Conservation (phyloP, 2,888 invertebrate species). For the Meganola albula region DNA sequence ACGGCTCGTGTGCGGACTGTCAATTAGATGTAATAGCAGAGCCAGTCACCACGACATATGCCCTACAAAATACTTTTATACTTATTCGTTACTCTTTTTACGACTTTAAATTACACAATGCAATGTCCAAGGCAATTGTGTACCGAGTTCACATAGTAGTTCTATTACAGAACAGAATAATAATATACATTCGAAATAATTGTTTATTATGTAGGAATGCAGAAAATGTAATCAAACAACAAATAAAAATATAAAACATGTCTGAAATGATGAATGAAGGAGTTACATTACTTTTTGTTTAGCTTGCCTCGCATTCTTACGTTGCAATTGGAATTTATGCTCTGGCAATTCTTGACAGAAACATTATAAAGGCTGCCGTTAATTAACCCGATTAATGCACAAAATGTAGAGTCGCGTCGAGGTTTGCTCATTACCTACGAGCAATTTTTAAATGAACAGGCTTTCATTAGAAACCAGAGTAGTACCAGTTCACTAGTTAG, state of each 20-base stretch:
- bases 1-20: constrained; percentile 56
- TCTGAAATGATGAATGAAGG: constrained; percentile 7
- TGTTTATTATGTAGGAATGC: no score
- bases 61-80: constrained; percentile 54
- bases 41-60: constrained; percentile 57
- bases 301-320: constrained; percentile 11
- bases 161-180: constrained; percentile 12
- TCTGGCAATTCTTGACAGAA: constrained; percentile 23
- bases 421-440: constrained; percentile 8
- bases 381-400: constrained; percentile 26
- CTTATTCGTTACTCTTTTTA: constrained; percentile 64
- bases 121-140: constrained; percentile 6
- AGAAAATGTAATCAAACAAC: no score
- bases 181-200: no score
- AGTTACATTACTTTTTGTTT: constrained; percentile 15
- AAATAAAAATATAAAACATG: constrained; percentile 14
- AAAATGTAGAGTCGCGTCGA: constrained; percentile 12
- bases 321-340: constrained; percentile 15
- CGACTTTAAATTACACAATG: constrained; percentile 50
- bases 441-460: constrained; percentile 24
- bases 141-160: constrained; percentile 19
- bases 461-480: constrained; percentile 26
- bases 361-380: constrained; percentile 24
- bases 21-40: constrained; percentile 66
- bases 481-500: constrained; percentile 20